A percentile compares a stretch with the other conserved stretches of the same genome.
Evolutionary conservation across 2,113 vertebrate species (phyloP).

Genomic region (Elanoides forficatus): DNA sequence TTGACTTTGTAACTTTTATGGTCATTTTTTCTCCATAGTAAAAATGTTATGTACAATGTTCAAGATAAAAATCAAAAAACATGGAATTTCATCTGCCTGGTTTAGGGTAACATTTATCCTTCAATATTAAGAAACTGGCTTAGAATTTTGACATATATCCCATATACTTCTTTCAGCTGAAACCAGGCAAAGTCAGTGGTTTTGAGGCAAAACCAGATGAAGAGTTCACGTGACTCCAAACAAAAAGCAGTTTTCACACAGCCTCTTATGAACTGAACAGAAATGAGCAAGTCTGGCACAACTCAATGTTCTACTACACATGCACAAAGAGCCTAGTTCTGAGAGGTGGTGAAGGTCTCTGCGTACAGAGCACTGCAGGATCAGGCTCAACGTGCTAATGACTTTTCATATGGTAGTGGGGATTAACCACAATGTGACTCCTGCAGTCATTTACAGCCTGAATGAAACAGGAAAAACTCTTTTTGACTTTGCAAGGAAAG

Average conservation of each 20-base stretch:
- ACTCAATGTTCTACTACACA: background rate
- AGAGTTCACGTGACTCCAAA: background rate
- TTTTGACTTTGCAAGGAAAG: slow-evolving; percentile 33
- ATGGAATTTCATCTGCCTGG: background rate
- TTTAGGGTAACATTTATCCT: background rate
- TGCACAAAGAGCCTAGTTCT: background rate
- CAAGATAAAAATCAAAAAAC: background rate
- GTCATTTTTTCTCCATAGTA: background rate
- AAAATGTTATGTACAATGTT: accelerated
- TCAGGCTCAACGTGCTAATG: background rate
- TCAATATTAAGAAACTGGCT: background rate
- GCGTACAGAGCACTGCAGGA: background rate
- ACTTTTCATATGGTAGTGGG: background rate
- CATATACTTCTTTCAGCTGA: background rate
- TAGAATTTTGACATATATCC: background rate
- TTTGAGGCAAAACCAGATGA: background rate
- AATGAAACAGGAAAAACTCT: slow-evolving; percentile 48
- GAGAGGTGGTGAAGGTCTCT: background rate
- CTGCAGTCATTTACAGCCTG: slow-evolving; percentile 4
- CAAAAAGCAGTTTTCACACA: background rate
- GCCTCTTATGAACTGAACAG: background rate
- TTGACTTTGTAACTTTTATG: background rate
- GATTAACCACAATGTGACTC: slow-evolving; percentile 42
- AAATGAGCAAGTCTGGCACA: background rate
- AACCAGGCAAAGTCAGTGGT: background rate